Evolutionary conservation across 2,113 vertebrate genomes (phyloP).

Genomic region (Chascanopsetta lugubris): DNA sequence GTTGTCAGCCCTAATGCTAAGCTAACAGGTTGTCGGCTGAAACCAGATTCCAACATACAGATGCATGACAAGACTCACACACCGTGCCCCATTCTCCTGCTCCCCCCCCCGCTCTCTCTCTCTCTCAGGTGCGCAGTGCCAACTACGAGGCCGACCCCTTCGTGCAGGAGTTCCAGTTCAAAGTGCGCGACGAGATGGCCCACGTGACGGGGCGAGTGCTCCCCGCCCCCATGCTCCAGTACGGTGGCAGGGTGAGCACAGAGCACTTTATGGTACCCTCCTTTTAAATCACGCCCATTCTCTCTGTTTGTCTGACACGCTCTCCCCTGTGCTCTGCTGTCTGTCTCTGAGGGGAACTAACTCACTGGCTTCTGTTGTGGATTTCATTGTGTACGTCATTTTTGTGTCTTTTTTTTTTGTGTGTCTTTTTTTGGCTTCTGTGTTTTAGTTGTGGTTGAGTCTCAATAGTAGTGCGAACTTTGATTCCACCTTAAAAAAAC

Average conservation of each 20-base stretch:
- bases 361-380: conserved; percentile 62
- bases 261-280: conserved; percentile 87
- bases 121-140: conserved; percentile 94
- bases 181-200: conserved; percentile 98
- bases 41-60: neutral
- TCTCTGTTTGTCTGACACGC: conserved; percentile 76
- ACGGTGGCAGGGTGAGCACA: conserved; percentile 96
- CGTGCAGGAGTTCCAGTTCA: conserved; percentile 98
- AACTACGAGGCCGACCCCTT: conserved; percentile 98
- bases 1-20: neutral
- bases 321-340: conserved; percentile 33
- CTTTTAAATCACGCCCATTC: conserved; percentile 84
- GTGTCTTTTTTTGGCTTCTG: neutral
- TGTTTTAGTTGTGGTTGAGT: conserved; percentile 47
- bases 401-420: too few relatives aligned
- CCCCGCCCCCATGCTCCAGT: conserved; percentile 97
- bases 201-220: conserved; percentile 97
- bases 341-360: conserved; percentile 68
- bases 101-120: too few relatives aligned
- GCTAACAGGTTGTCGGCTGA: neutral
- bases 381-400: conserved; percentile 34
- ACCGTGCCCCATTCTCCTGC: neutral
- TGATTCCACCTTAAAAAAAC: neutral
- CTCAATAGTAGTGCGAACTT: conserved; percentile 30
- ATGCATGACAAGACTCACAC: too few relatives aligned